Base-by-base conservation (phyloP, 2,888 invertebrate genomes). In the Aspidiotus destructor region DNA sequence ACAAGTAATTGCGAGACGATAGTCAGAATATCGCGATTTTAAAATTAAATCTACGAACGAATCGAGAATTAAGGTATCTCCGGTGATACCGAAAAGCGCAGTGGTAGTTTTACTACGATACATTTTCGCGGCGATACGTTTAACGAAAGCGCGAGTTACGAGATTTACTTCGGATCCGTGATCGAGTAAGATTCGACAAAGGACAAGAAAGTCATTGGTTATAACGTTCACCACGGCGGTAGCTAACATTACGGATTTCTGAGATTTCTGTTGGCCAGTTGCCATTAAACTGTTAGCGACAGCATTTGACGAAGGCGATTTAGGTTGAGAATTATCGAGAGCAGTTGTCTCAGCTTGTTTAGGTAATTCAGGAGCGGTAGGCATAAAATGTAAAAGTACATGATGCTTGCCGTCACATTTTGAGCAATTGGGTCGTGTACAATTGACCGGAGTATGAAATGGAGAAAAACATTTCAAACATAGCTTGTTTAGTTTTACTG, bases 361-460 rank as follows among this genome's bases (percentile, higher is more conserved):
- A 55, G 55, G 15, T 8, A n/a, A 8, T n/a, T 8, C 8, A n/a
- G 16, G 15, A 10, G 9, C 11, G 15, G 55, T n/a, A 55, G 8
- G 8, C 55, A 8, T 55, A 10, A n/a, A 15, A 55, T 55, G 55
- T n/a, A 55, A 55, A 10, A 55, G 9, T 8, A 15, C 15, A 15
- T 15, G 11, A 15, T 55, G 55, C 55, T 55, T 55, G 55, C 55
- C 55, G 8, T 55, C 15, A 15, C 55, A 55, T 55, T 55, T 55
- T 8, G n/a, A n/a, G 15, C 8, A 55, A 55, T 55, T 15, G 15
- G 9, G 15, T 8, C 16, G 55, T 10, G 8, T 55, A 15, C 55
- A 55, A n/a, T n/a, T n/a, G n/a, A n/a, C n/a, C n/a, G n/a, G n/a
- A n/a, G n/a, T n/a, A n/a, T n/a, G n/a, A n/a, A n/a, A n/a, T n/a